Conservation (phyloP, 1,140 invertebrate species). For the Batillaria attramentaria region DNA sequence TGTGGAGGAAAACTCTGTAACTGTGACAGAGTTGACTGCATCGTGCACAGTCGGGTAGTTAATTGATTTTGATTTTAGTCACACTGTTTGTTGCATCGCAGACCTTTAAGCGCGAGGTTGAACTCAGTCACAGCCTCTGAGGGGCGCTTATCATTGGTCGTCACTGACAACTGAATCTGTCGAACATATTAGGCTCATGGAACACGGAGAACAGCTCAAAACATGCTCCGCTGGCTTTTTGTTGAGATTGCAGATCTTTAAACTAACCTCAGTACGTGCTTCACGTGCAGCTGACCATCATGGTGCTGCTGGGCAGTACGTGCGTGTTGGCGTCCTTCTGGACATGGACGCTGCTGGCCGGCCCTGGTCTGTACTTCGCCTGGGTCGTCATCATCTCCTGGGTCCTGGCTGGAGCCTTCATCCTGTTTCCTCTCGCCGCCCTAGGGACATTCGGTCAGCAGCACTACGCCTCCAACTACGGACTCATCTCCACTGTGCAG, state of each 20-base stretch:
- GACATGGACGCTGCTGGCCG: conserved; percentile 27
- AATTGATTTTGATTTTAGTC: no score
- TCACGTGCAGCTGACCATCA: conserved; percentile 26
- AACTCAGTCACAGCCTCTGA: no score
- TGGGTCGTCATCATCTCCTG: conserved; percentile 27
- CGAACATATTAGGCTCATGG: no score
- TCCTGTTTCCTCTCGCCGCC: conserved; percentile 40
- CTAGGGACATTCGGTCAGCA: conserved; percentile 32
- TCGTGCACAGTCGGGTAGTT: no score
- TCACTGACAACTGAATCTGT: no score
- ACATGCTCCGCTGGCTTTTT: no score
- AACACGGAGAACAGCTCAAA: no score
- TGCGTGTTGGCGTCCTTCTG: conserved; percentile 26
- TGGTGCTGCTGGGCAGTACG: conserved; percentile 27
- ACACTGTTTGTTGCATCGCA: no score
- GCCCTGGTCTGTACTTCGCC: conserved; percentile 36
- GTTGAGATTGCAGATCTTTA: neutral
- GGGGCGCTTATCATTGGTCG: no score
- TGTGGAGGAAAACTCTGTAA: no score
- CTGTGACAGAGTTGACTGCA: no score
- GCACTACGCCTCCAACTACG: conserved; percentile 42
- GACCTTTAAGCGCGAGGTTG: no score
- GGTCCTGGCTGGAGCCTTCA: conserved; percentile 40
- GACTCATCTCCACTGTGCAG: conserved; percentile 39
- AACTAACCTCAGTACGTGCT: neutral